Evolutionary conservation across 2,888 invertebrate genomes (phyloP), one percentile per base, ranked within the genome.

Genomic region (Pseudococcus viburni): DNA sequence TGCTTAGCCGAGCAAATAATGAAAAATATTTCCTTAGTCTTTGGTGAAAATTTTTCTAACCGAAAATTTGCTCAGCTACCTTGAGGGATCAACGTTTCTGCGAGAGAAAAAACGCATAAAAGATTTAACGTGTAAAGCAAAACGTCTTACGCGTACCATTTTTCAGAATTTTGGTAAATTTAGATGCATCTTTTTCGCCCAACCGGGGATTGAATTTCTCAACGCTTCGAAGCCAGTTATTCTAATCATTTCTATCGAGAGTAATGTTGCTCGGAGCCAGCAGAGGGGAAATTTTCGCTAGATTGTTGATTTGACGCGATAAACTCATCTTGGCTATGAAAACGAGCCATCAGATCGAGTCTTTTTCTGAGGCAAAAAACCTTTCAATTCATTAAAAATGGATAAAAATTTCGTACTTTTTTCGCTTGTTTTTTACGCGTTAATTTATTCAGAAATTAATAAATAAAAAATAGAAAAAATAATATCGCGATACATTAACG

Each of bases 1-100:
- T 80, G 80, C 42, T 80, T 80, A 80, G 80, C 80, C 80, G 19
- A 80, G 80, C 80, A 80, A 80, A 80, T 80, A 80, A 80, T 80
- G 80, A 80, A 80, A 80, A 80, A 80, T 42, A 80, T 80, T 80
- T 80, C 80, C 42, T 46, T 39, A 77, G 80, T 80, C 42, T 73
- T 73, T 4, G 19, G 26, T 33, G 26, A 33, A 80, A 80, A 80
- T 80, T 80, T 73, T 26, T 46, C 42, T 46, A 26, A n/a, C 80
- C 46, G 80, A 80, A 80, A 42, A 42, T 42, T 80, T 42, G 7
- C 3, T 33, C 42, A 80, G 42, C 80, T 80, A 80, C 80, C 46
- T 42, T 19, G 42, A 46, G 42, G 80, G 80, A 80, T 80, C 80
- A 80, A 80, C 80, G 42, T 80, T 80, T 80, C 42, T 8, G 80